phyloP scores from a whole-genome alignment of 2,888 invertebrate genomes.

The Sialis fuliginosa region DNA sequence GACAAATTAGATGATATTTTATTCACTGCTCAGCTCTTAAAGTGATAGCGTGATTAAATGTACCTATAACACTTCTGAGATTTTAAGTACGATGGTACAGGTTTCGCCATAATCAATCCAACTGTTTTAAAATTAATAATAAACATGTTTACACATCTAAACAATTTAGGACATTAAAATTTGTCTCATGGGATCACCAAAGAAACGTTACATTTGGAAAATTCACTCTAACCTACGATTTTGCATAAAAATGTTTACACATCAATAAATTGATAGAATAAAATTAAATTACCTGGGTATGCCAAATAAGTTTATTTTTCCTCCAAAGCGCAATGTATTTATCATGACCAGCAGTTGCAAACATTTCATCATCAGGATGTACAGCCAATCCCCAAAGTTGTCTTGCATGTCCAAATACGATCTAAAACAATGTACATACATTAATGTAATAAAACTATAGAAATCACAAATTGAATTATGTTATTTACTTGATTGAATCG shows the following conservation, averaged over 20 bases:
- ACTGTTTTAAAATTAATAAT: too few relatives aligned
- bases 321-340: constrained; percentile 83
- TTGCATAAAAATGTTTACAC: too few relatives aligned
- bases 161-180: too few relatives aligned
- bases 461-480: background rate
- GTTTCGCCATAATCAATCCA: too few relatives aligned
- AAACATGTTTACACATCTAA: too few relatives aligned
- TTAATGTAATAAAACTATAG: background rate
- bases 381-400: constrained; percentile 77
- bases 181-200: too few relatives aligned
- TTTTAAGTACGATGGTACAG: too few relatives aligned
- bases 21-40: background rate
- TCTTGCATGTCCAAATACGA: constrained; percentile 76
- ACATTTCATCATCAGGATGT: constrained; percentile 80
- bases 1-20: constrained; percentile 1
- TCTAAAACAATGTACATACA: constrained; percentile 24
- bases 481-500: constrained; percentile 56
- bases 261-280: too few relatives aligned
- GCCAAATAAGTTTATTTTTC: constrained; percentile 74
- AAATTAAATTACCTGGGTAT: constrained; percentile 44
- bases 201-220: too few relatives aligned
- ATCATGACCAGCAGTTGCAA: constrained; percentile 83
- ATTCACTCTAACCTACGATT: too few relatives aligned
- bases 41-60: too few relatives aligned
- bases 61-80: too few relatives aligned